Evolutionary conservation across 2,797 vertebrate species (phyloP), one percentile per base, ranked within the genome.

Genomic region (Chaetophractus vellerosus): DNA sequence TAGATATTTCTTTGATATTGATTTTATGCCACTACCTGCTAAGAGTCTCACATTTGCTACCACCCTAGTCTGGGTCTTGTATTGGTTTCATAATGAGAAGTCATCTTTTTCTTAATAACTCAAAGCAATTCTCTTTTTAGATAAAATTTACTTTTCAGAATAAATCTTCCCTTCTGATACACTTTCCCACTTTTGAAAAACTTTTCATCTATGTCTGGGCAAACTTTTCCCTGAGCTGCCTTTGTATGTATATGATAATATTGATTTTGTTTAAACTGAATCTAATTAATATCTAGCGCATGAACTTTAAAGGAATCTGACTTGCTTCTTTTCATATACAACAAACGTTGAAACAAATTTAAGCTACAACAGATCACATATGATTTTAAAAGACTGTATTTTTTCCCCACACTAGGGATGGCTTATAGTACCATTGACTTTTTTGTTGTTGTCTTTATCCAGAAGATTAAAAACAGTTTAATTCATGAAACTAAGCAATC

Each of bases 101-200:
- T 91, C 48, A 57, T 68, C 18, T 89, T 57, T 84, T 89, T 66
- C 57, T 93, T 33, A 91, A 88, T 24, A 83, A 2, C 76, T 86
- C 50, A 92, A 81, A 80, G 48, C 59, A 64, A 85, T 24, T 84
- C 24, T 86, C 68, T 91, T 80, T 74, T n/a, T 57, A 31, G 50
- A 21, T 75, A 83, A 83, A 93, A 16, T 52, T 83, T 85, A 10
- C 33, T 33, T 63, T 90, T 88, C 52, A 33, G 26, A 69, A 79
- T 64, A 81, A 59, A 88, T 55, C 38, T 93, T 75, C 28, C 48
- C 6, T 41, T 61, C 12, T 50, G 28, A 55, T 31, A 81, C 48
- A 55, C 88, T 72, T 72, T 81, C 15, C 4, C 2, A 28, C 6
- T 45, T 93, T 90, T 33, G 41, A 94, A 93, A 55, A 81, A 66